Conservation (phyloP, 2,113 vertebrate genomes). For the Apteryx owenii region DNA sequence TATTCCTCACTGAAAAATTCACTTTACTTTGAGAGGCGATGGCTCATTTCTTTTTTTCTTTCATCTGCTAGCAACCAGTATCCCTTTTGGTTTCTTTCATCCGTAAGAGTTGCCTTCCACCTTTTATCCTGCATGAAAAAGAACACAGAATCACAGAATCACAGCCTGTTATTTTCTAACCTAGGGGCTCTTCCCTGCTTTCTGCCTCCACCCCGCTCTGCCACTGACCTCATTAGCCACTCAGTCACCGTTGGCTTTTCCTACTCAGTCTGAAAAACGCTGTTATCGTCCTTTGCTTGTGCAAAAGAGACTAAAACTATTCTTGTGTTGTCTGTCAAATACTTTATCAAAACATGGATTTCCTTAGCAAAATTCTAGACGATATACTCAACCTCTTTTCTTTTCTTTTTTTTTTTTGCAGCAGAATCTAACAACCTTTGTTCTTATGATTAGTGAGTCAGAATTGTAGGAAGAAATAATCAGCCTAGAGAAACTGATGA, state of each 20-base stretch:
- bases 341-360: not conserved
- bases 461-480: not conserved
- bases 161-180: conserved; percentile 14
- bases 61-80: not conserved
- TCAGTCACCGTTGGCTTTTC: not conserved
- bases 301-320: not conserved
- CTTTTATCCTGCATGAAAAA: not conserved
- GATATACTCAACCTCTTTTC: not conserved
- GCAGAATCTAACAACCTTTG: not conserved
- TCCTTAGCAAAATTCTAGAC: not conserved
- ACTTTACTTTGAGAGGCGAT: not conserved
- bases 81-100: conserved; percentile 2
- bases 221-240: not conserved
- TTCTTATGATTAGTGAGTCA: not conserved
- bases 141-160: not conserved
- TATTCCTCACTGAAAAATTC: not conserved
- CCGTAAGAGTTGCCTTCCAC: not conserved
- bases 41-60: conserved; percentile 18
- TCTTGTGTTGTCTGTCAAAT: not conserved
- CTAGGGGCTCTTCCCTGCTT: not conserved
- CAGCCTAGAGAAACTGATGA: not conserved
- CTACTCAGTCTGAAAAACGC: not conserved
- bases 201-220: not conserved
- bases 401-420: too few species aligned
- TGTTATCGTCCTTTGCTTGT: not conserved